These are phyloP conservation scores for Odontamblyopus rebecca DNA, from an alignment of 2,797 vertebrate species.

Conservation along the genomic window DNA sequence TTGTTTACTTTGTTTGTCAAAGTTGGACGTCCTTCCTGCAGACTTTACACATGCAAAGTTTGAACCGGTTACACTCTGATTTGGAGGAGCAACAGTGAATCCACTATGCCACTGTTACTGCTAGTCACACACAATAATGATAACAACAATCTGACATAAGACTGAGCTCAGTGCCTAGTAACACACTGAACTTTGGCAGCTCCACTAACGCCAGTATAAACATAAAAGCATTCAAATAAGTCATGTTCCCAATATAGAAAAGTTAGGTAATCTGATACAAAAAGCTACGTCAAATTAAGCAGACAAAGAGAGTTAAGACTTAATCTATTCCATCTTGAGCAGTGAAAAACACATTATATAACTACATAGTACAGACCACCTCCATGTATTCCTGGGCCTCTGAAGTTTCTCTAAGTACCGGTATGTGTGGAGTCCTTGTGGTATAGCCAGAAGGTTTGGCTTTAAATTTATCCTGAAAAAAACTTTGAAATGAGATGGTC, in stretches of 20 bases:
- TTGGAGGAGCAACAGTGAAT: background rate
- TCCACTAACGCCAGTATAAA: constrained; percentile 55
- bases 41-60: background rate
- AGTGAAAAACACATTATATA: constrained; percentile 66
- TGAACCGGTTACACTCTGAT: background rate
- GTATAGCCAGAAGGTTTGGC: constrained; percentile 36
- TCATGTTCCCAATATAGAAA: constrained; percentile 46
- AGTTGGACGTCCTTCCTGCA: background rate
- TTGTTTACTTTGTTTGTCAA: background rate
- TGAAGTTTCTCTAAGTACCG: constrained; percentile 31
- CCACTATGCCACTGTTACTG: background rate
- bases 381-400: constrained; percentile 56
- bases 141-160: constrained; percentile 10
- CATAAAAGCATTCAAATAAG: constrained; percentile 38
- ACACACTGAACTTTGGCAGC: constrained; percentile 53
- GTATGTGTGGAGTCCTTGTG: constrained; percentile 50
- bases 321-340: constrained; percentile 64
- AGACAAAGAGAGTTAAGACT: constrained; percentile 44
- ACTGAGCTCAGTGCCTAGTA: constrained; percentile 37
- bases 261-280: constrained; percentile 70
- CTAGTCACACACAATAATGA: background rate
- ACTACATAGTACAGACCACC: constrained; percentile 41
- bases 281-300: constrained; percentile 51
- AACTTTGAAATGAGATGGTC: constrained; percentile 35
- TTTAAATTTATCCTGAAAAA: constrained; percentile 44